Evolutionary conservation across 2,888 invertebrate genomes (phyloP), one percentile per base, ranked within the genome.

Genomic region (Calliphora vomitoria): DNA sequence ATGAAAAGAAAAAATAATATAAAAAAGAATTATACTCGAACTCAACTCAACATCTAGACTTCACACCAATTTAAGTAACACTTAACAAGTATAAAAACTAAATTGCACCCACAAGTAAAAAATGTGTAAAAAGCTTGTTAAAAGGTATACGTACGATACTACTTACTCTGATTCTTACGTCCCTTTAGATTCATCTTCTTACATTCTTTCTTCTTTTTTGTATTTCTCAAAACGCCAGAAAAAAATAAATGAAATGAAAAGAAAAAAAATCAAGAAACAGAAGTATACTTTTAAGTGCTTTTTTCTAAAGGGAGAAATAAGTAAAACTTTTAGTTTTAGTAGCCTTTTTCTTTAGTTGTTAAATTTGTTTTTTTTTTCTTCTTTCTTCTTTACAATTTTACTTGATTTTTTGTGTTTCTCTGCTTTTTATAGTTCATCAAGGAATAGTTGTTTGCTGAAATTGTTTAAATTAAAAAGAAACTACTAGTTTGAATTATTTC

Each of bases 21-120:
- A 50, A 62, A 41, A 38, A n/a, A 8, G 4, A 64, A 58, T 31
- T 20, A 74, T 69, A 18, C 25, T 41, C 25, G 66, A 62, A 18
- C 38, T 41, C 15, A 55, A 66, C 64, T 50, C 62, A 72, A 68
- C 79, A 79, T 62, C 50, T 50, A 74, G 69, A 75, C 68, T 86
- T 86, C 78, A 82, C 85, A 82, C 81, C 76, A 82, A 71, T 82
- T 85, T 82, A 62, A 85, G 78, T 72, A 86, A 82, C 66, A 82
- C 72, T 82, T 86, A 66, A 74, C 82, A 82, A 78, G 72, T 74
- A 72, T 60, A 72, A 78, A 82, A 86, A 76, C 55, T 72, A 82
- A 86, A 86, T 82, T 86, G 82, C 60, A 82, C 72, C 78, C 82
- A 82, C 72, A 82, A 82, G 82, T 74, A 58, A 79, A 55, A 69